Evolutionary conservation across 2,888 invertebrate genomes (phyloP), one percentile per base, ranked within the genome.

Genomic region (Brachynemurus nebulosus): DNA sequence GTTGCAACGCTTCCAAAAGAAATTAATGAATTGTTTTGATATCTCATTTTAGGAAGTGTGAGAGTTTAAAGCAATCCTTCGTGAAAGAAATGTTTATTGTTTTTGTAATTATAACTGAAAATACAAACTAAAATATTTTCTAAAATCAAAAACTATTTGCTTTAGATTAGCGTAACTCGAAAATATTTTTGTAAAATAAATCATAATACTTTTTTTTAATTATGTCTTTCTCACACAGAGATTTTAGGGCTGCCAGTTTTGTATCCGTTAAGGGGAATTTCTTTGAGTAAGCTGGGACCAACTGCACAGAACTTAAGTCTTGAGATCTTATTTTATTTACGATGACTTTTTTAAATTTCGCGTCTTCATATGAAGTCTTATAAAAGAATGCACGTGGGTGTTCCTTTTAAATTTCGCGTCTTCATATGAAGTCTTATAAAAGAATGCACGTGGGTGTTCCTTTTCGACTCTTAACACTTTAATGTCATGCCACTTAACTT

Each of bases 401-500:
- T 11, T 46, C 19, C 27, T 49, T 46, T 40, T 49, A n/a, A n/a
- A 30, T 30, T 30, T 12, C 12, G 30, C 11, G 4, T 30, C 30
- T 30, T 30, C 23, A 21, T 21, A 42, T 4, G 42, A 44, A 14
- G 48, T 49, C 36, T 49, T 49, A 27, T 49, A 49, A 40, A 49
- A 49, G 41, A 50, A 49, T n/a, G 44, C 25, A 35, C 14, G 19
- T 12, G 46, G 40, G 37, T 49, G 40, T 11, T 46, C 19, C 27
- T 49, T 46, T 40, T 49, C 46, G 4, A 48, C 46, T n/a, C 34
- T 23, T 16, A 50, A 36, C 3, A 50, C 34, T 42, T 48, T 49
- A 17, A 48, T 48, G 25, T 49, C 46, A 45, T 50, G 46, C 48
- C 48, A 49, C 8, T 42, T 44, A 21, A 50, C 48, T 46, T 47